phyloP scores from a whole-genome alignment of 2,113 vertebrate genomes.

The Himantopus leucocephalus region DNA sequence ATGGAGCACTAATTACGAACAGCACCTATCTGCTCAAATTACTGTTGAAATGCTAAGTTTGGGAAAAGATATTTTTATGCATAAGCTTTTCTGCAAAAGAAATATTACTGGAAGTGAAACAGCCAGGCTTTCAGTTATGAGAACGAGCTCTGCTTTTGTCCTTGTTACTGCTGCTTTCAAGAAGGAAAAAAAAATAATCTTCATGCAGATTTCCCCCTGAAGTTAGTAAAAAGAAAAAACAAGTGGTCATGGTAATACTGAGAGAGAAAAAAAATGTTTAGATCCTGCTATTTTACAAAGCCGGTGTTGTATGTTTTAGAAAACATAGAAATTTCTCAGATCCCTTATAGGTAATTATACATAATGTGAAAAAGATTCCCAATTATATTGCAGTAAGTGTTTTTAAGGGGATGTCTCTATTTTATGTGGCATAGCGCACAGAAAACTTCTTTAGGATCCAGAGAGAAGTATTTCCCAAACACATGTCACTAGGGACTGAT shows the following conservation, averaged over 20 bases:
- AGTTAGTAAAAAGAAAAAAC: neutral
- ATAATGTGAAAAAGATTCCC: neutral
- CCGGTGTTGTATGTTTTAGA: neutral
- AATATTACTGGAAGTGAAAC: slow-evolving; percentile 13
- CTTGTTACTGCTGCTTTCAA: slow-evolving; percentile 6
- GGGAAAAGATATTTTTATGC: slow-evolving; percentile 46
- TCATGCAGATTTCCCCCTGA: neutral
- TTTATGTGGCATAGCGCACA: neutral
- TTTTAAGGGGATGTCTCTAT: neutral
- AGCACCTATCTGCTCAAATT: slow-evolving; percentile 34
- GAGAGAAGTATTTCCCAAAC: neutral
- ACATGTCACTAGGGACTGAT: neutral
- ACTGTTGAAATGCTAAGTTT: slow-evolving; percentile 21
- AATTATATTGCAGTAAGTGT: neutral
- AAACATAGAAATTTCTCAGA: neutral
- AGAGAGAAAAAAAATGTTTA: neutral
- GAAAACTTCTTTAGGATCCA: neutral
- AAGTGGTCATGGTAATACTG: neutral
- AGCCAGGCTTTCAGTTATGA: neutral
- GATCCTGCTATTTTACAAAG: neutral
- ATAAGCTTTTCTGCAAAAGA: slow-evolving; percentile 30
- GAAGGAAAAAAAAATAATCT: neutral
- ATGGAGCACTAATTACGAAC: neutral
- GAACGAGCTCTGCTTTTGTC: slow-evolving; percentile 5
- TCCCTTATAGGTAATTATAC: neutral